phyloP scores from a whole-genome alignment of 2,797 vertebrate species.

The Staurois parvus region DNA sequence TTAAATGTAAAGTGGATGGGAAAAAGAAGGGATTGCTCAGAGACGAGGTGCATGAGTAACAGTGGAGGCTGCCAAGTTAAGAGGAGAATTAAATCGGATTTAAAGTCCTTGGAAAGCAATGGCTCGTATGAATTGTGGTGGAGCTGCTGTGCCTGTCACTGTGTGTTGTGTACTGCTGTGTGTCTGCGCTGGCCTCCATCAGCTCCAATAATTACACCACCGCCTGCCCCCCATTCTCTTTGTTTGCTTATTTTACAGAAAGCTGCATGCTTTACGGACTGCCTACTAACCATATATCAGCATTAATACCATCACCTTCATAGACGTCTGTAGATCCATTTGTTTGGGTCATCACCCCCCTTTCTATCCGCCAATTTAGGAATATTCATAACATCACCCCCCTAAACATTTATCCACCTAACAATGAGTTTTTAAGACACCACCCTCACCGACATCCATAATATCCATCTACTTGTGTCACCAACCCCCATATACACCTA shows the following conservation, averaged over 20 bases:
- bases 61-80: slow-evolving; percentile 26
- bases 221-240: background rate
- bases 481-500: too few relatives aligned
- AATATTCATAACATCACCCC: too few relatives aligned
- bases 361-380: too few relatives aligned
- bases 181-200: background rate
- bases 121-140: background rate
- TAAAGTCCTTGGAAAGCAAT: slow-evolving; percentile 37
- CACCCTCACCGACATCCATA: too few relatives aligned
- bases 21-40: slow-evolving; percentile 7
- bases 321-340: too few relatives aligned
- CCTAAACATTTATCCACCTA: too few relatives aligned
- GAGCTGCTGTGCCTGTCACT: background rate
- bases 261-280: too few relatives aligned
- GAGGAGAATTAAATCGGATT: slow-evolving; percentile 38
- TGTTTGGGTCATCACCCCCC: too few relatives aligned
- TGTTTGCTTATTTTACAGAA: background rate
- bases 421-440: too few relatives aligned
- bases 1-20: slow-evolving; percentile 37
- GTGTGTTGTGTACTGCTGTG: background rate
- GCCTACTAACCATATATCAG: background rate
- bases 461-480: too few relatives aligned
- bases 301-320: too few relatives aligned
- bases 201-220: slow-evolving; percentile 5
- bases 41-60: slow-evolving; percentile 20